Conservation (phyloP, 2,888 invertebrate genomes). For the Drosophila pegasa region DNA sequence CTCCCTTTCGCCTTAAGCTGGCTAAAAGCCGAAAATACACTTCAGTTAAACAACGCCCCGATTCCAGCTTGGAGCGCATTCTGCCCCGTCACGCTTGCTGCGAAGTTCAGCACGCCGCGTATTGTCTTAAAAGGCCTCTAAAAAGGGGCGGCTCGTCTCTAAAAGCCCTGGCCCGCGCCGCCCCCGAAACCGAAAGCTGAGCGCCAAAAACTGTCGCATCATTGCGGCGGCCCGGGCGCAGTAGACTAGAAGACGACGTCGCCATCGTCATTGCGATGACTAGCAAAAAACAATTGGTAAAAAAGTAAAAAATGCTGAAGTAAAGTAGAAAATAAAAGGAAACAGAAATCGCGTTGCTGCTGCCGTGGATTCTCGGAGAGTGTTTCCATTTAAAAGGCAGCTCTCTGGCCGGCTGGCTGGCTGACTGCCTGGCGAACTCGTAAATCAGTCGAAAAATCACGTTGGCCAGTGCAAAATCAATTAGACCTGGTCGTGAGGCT, state of each 20-base stretch:
- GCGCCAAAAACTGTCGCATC: slow-evolving; percentile 68
- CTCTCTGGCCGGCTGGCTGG: too few relatives aligned
- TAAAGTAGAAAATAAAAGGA: neutral
- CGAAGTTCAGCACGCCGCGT: slow-evolving; percentile 73
- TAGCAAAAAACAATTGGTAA: slow-evolving; percentile 17
- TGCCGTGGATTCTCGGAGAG: neutral
- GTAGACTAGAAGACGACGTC: slow-evolving; percentile 75
- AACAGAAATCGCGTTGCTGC: slow-evolving; percentile 20
- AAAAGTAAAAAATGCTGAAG: slow-evolving; percentile 4
- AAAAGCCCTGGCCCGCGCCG: slow-evolving; percentile 60
- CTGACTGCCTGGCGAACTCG: slow-evolving; percentile 11
- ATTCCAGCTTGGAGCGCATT: slow-evolving; percentile 30
- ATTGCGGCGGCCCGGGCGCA: slow-evolving; percentile 60
- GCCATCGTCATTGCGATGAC: slow-evolving; percentile 50
- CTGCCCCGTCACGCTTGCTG: slow-evolving; percentile 72
- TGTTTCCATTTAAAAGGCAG: slow-evolving; percentile 19
- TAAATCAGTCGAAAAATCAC: slow-evolving; percentile 59
- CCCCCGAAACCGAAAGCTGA: slow-evolving; percentile 35
- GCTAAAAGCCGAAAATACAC: slow-evolving; percentile 57
- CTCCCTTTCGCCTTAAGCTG: neutral
- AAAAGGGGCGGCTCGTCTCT: slow-evolving; percentile 59
- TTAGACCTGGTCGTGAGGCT: slow-evolving; percentile 64
- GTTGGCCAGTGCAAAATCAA: slow-evolving; percentile 65
- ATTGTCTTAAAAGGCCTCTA: slow-evolving; percentile 72
- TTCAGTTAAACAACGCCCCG: slow-evolving; percentile 49